Evolutionary conservation across 2,888 invertebrate genomes (phyloP).

Genomic region (Drosophila rellima): DNA sequence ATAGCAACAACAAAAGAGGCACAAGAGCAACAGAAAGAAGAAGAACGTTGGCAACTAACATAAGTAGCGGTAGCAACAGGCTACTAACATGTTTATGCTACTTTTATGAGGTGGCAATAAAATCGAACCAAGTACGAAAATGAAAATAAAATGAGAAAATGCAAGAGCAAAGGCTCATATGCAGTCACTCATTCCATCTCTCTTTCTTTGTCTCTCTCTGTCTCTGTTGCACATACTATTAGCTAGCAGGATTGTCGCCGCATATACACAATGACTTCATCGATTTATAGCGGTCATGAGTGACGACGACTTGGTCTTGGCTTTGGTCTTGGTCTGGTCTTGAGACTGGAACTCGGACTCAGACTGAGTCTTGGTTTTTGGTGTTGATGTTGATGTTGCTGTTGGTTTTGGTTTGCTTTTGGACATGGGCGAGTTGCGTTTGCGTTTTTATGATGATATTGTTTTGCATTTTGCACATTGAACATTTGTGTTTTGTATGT

Average conservation of each 20-base stretch:
- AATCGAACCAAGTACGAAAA: constrained; percentile 77
- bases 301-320: constrained; percentile 52
- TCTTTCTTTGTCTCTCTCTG: background rate
- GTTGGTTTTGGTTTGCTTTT: constrained; percentile 23
- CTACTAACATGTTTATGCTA: constrained; percentile 81
- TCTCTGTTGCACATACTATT: constrained; percentile 5
- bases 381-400: constrained; percentile 12
- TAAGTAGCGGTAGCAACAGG: constrained; percentile 80
- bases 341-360: constrained; percentile 19
- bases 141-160: constrained; percentile 67
- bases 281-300: constrained; percentile 81
- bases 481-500: constrained; percentile 36
- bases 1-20: constrained; percentile 10
- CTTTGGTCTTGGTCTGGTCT: constrained; percentile 34
- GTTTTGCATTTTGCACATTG: constrained; percentile 67
- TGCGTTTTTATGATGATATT: constrained; percentile 75
- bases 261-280: constrained; percentile 78
- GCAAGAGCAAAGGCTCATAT: constrained; percentile 51
- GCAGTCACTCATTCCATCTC: too few relatives aligned
- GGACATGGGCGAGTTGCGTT: constrained; percentile 64
- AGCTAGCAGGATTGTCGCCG: constrained; percentile 42
- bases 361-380: constrained; percentile 31
- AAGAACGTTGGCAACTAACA: constrained; percentile 61
- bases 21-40: constrained; percentile 1
- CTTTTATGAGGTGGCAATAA: constrained; percentile 79